phyloP scores from a whole-genome alignment of 2,888 invertebrate species.

The Patella caerulea region DNA sequence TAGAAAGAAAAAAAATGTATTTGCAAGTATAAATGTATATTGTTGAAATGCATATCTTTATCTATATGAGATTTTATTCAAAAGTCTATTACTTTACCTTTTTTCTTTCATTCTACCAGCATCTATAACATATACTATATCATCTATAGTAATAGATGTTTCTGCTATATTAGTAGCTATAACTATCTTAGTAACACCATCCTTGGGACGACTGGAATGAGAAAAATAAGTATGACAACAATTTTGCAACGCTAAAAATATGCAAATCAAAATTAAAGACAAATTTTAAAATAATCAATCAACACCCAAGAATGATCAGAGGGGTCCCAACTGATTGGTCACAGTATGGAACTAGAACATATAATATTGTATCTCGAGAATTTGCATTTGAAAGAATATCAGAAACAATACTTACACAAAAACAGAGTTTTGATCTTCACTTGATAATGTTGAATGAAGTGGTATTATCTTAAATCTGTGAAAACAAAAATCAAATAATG shows the following conservation, averaged over 20 bases:
- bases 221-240: not conserved
- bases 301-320: not conserved
- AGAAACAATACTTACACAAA: constrained; percentile 75
- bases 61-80: not conserved
- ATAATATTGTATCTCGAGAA: not conserved
- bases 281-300: not conserved
- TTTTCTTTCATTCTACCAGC: constrained; percentile 85
- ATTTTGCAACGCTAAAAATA: not conserved
- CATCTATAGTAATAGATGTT: constrained; percentile 93
- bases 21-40: not conserved
- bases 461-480: constrained; percentile 78
- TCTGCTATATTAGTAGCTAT: constrained; percentile 93
- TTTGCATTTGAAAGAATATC: not conserved
- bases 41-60: constrained; percentile 21
- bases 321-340: not conserved
- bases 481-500: constrained; percentile 66
- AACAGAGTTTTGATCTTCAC: constrained; percentile 83
- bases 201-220: constrained; percentile 76
- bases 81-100: constrained; percentile 69
- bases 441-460: constrained; percentile 88
- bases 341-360: not conserved
- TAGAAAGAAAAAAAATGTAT: too few relatives aligned
- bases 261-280: not conserved
- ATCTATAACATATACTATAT: constrained; percentile 91
- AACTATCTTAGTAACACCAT: constrained; percentile 77